A percentile compares a stretch with the other conserved stretches of the same genome.
These are phyloP conservation scores for Xylota segnis DNA, from an alignment of 2,888 invertebrate species.

Conservation along the genomic window DNA sequence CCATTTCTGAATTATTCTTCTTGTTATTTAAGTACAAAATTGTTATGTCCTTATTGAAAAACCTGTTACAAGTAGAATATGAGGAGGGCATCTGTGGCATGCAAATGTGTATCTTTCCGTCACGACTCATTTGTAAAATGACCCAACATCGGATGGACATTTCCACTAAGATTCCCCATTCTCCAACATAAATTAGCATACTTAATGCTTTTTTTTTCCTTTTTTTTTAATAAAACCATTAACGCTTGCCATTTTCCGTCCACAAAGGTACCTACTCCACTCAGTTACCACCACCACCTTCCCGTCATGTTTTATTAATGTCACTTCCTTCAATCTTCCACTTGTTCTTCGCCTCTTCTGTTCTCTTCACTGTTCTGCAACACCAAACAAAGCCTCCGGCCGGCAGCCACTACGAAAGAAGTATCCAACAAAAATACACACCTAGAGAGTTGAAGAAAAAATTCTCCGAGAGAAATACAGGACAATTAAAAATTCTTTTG, in stretches of 20 bases:
- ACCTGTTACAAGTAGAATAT: too few species aligned
- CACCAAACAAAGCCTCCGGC: conserved; percentile 47
- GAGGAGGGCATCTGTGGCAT: too few species aligned
- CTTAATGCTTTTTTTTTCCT: conserved; percentile 9
- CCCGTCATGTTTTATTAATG: conserved; percentile 71
- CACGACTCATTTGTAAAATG: conserved; percentile 5
- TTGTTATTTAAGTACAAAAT: too few species aligned
- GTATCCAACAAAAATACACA: conserved; percentile 16
- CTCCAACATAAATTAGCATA: conserved; percentile 38
- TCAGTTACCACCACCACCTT: conserved; percentile 29
- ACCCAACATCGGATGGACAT: neutral
- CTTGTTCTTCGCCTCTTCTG: conserved; percentile 26
- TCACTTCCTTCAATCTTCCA: conserved; percentile 71
- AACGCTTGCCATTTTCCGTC: conserved; percentile 30
- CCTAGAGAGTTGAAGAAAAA: neutral
- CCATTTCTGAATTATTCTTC: too few species aligned
- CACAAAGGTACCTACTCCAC: conserved; percentile 6
- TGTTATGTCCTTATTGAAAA: too few species aligned
- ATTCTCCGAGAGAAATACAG: conserved; percentile 53
- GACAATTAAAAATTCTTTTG: conserved; percentile 75
- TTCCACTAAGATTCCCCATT: conserved; percentile 7
- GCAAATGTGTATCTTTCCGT: too few species aligned
- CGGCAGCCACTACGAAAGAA: conserved; percentile 42
- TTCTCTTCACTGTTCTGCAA: conserved; percentile 21
- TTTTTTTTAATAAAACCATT: conserved; percentile 41